phyloP scores from a whole-genome alignment of 2,888 invertebrate genomes.

The Teleiodes luculella region DNA sequence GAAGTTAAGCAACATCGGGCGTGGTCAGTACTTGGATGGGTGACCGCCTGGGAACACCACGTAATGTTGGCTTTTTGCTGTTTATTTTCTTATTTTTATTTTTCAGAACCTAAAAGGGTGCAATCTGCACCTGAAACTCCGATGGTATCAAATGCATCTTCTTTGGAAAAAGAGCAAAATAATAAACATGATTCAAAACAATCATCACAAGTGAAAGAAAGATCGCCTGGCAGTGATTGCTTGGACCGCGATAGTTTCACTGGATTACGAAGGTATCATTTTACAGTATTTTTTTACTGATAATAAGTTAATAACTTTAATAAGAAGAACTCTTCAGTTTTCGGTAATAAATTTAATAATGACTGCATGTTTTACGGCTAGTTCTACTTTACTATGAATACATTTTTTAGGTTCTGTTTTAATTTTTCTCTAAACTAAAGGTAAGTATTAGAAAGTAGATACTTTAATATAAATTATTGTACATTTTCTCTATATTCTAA shows the following conservation, averaged over 20 bases:
- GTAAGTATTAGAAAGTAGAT: too few relatives aligned
- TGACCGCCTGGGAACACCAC: conserved; percentile 46
- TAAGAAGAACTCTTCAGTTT: conserved; percentile 6
- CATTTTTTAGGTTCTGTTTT: too few relatives aligned
- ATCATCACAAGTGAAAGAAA: conserved; percentile 24
- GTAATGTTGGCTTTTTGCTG: conserved; percentile 47
- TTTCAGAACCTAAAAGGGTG: conserved; percentile 23
- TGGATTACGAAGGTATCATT: conserved; percentile 47
- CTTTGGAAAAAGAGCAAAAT: conserved; percentile 28
- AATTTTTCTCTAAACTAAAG: too few relatives aligned
- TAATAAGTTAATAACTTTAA: too few relatives aligned
- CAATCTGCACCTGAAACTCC: conserved; percentile 33
- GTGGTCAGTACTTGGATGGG: conserved; percentile 58
- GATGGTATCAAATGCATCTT: conserved; percentile 31
- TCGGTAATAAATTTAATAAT: too few relatives aligned
- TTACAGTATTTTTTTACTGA: too few relatives aligned
- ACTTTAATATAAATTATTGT: too few relatives aligned
- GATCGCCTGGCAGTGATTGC: conserved; percentile 39
- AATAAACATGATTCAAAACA: conserved; percentile 27
- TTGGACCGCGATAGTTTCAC: conserved; percentile 42
- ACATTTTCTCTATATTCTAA: too few relatives aligned
- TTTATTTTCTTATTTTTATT: background rate
- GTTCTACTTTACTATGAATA: too few relatives aligned
- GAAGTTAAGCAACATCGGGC: conserved; percentile 63
- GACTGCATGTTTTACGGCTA: too few relatives aligned